phyloP scores from a whole-genome alignment of 2,888 invertebrate genomes.

The Crioceris asparagi region DNA sequence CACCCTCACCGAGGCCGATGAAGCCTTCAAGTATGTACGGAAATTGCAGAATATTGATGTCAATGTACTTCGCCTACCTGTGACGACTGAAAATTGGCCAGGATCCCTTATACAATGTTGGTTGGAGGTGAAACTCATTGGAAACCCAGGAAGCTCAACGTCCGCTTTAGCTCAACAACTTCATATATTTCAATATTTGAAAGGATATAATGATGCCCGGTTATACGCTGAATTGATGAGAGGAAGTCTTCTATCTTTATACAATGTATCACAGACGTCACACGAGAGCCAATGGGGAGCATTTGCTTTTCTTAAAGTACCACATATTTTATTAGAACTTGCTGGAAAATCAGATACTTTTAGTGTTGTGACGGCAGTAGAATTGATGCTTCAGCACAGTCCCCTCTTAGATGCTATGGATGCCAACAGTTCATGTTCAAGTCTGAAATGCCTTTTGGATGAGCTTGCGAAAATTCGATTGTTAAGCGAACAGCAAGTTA shows the following conservation, averaged over 20 bases:
- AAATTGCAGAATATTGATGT: conserved; percentile 28
- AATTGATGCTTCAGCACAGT: conserved; percentile 72
- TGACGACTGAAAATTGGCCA: conserved; percentile 29
- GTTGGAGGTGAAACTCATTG: conserved; percentile 71
- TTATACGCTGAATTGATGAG: conserved; percentile 83
- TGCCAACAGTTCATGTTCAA: conserved; percentile 79
- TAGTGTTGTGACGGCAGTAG: conserved; percentile 66
- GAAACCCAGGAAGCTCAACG: conserved; percentile 77
- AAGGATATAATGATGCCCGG: conserved; percentile 69
- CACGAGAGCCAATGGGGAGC: conserved; percentile 90
- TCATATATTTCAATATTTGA: conserved; percentile 72
- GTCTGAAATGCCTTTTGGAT: conserved; percentile 70
- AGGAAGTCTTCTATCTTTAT: conserved; percentile 80
- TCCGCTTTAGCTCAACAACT: conserved; percentile 72
- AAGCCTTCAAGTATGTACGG: conserved; percentile 20
- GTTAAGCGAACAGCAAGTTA: conserved; percentile 61
- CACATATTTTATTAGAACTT: conserved; percentile 54
- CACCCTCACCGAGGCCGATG: conserved; percentile 29
- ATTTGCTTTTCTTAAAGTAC: conserved; percentile 85
- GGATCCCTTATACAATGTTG: conserved; percentile 51
- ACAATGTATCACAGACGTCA: conserved; percentile 72
- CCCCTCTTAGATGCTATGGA: conserved; percentile 83
- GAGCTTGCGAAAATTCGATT: conserved; percentile 72
- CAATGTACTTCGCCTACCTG: conserved; percentile 23
- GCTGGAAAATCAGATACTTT: conserved; percentile 26